phyloP scores from a whole-genome alignment of 2,113 vertebrate species.

The Formicarius rufipectus region DNA sequence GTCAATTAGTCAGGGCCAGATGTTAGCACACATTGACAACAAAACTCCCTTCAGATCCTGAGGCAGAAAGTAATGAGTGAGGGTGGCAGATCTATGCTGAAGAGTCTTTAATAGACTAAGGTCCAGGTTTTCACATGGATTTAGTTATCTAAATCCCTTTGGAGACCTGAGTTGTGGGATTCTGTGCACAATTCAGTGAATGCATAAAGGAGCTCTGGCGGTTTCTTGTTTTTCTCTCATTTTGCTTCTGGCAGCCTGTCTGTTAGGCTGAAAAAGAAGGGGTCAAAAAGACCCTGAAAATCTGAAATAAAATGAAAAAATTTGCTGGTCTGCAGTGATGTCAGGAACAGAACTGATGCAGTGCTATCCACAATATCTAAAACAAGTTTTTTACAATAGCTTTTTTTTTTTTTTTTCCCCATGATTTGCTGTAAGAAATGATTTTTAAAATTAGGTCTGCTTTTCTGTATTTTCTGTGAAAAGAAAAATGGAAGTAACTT shows the following conservation, averaged over 20 bases:
- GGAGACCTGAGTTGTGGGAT: neutral
- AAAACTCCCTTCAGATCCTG: conserved; percentile 2
- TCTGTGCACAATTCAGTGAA: neutral
- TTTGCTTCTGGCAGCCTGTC: neutral
- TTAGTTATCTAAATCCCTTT: conserved; percentile 12
- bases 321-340: neutral
- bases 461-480: neutral
- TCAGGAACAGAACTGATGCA: neutral
- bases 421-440: accelerated
- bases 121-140: neutral
- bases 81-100: neutral
- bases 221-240: neutral
- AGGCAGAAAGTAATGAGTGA: conserved; percentile 22
- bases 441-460: neutral
- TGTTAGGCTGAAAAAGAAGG: neutral
- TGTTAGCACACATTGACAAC: conserved; percentile 26
- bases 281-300: neutral
- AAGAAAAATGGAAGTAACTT: neutral
- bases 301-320: neutral
- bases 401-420: neutral
- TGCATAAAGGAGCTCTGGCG: neutral
- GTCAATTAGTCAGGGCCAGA: conserved; percentile 48
- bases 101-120: conserved; percentile 32
- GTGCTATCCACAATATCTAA: neutral
- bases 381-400: neutral